Base-by-base conservation (phyloP, 2,888 invertebrate genomes). In the Cephus rjabovi region DNA sequence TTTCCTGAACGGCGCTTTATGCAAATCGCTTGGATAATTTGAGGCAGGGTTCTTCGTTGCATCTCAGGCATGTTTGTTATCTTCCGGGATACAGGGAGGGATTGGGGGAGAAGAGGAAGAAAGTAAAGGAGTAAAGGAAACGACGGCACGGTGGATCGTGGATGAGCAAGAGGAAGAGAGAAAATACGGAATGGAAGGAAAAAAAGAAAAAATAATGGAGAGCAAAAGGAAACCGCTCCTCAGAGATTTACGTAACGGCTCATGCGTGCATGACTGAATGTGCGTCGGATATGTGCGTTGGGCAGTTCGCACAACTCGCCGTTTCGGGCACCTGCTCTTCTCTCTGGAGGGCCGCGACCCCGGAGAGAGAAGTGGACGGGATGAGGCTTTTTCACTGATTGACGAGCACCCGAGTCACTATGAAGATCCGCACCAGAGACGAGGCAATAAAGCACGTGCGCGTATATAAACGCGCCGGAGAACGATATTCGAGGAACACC, bases 361-460 rank as follows among this genome's bases (percentile, higher is more conserved):
- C 71, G 12, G 80, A 79, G 83, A 31, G 73, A 79, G 81, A 78
- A 73, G 75, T 80, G 79, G 81, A 82, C 79, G 77, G 79, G 78
- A 80, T 80, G 84, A 80, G 83, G 85, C 83, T 86, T 85, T 84
- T 84, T 84, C 82, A 86, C 88, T 90, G 90, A 90, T 90, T 91
- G 91, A 90, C 90, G 90, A 90, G 89, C 87, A 80, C 81, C 83
- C 77, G 83, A 88, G 88, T 88, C 88, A 86, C 86, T 83, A 87
- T 23, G 56, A 56, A 85, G 86, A 86, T 87, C 86, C 81, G 85
- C 85, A 71, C 81, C 83, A 83, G 83, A 84, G 86, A 85, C 84
- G 82, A 78, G 81, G 89, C 87, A 88, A 89, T 90, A 89, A 90
- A 90, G 88, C 90, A 90, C 90, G 89, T 88, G 88, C 89, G 86